These are phyloP conservation scores for Falco berigora DNA, from an alignment of 2,797 vertebrate genomes.

Conservation along the genomic window DNA sequence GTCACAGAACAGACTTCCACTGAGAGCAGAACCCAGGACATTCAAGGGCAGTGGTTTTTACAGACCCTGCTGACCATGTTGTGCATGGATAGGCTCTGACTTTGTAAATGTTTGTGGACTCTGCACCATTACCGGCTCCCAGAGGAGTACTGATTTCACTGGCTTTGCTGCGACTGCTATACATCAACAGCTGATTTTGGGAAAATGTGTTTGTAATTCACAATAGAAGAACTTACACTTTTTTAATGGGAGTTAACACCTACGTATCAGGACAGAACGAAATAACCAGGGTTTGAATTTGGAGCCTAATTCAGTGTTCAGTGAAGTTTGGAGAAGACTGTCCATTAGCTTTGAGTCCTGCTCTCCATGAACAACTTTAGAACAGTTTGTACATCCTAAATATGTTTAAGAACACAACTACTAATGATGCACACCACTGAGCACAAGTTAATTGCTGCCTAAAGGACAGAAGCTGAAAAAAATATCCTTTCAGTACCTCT, in stretches of 20 bases:
- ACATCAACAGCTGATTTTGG: not conserved
- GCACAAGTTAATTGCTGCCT: not conserved
- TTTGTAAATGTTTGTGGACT: not conserved
- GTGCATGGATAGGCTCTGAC: not conserved
- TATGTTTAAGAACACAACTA: not conserved
- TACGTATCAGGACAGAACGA: not conserved
- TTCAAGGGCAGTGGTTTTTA: not conserved
- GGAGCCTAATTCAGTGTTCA: not conserved
- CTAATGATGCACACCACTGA: not conserved
- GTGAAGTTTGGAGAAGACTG: not conserved
- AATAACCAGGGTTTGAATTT: not conserved
- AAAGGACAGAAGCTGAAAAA: not conserved
- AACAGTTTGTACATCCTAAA: not conserved
- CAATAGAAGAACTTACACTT: not conserved
- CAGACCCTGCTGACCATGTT: not conserved
- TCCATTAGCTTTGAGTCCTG: not conserved
- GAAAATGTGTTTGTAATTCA: not conserved
- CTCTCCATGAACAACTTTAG: not conserved
- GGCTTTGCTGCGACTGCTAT: not conserved
- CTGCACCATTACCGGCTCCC: not conserved
- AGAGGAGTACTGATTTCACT: not conserved
- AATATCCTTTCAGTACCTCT: not conserved
- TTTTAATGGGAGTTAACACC: not conserved
- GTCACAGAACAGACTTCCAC: not conserved
- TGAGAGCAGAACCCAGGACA: not conserved